phyloP scores from a whole-genome alignment of 1,140 invertebrate genomes.

The Dendrolimus punctatus region DNA sequence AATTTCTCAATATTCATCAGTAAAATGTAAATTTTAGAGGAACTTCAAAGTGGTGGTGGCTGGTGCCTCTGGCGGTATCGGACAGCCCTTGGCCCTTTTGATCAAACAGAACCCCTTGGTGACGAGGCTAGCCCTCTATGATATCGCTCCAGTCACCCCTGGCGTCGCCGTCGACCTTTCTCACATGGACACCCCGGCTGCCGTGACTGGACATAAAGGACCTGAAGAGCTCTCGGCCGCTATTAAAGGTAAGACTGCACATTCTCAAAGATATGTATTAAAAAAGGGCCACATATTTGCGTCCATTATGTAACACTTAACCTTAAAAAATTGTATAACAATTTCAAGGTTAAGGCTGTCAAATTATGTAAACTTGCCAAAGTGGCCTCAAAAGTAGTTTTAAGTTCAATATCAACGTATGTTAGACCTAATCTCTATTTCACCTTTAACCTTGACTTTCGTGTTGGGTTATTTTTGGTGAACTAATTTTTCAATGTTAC shows the following conservation, averaged over 20 bases:
- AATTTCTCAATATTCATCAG: too few species aligned
- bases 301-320: constrained; percentile 16
- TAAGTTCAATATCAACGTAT: too few species aligned
- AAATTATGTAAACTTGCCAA: not conserved
- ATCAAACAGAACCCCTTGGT: constrained; percentile 92
- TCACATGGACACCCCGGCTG: constrained; percentile 93
- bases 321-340: constrained; percentile 24
- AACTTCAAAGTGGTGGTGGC: constrained; percentile 94
- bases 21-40: constrained; percentile 58
- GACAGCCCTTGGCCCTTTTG: constrained; percentile 96
- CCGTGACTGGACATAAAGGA: constrained; percentile 86
- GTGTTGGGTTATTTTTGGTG: too few species aligned
- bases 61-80: constrained; percentile 97
- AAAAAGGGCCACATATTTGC: constrained; percentile 6
- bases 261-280: not conserved
- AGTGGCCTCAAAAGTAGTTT: too few species aligned
- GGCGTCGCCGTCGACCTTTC: constrained; percentile 98
- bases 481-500: too few species aligned
- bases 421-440: too few species aligned
- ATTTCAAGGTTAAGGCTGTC: constrained; percentile 9
- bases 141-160: constrained; percentile 94
- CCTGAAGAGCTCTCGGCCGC: constrained; percentile 79
- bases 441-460: too few species aligned
- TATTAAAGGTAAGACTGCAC: constrained; percentile 70
- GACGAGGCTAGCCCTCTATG: constrained; percentile 89